Conservation (phyloP, 2,888 invertebrate genomes). For the Timema cristinae region DNA sequence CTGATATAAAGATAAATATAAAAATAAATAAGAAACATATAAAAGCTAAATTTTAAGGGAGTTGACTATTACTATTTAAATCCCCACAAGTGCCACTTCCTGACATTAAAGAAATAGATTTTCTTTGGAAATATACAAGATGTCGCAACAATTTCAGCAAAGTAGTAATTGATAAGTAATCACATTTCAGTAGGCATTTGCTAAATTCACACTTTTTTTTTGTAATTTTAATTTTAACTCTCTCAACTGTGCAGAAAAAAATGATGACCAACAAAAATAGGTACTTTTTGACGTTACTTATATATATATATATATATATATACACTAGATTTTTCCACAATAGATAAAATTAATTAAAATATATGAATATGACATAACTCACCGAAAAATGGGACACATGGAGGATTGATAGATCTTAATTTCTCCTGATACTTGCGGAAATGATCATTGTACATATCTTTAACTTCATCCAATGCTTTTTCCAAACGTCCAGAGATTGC, state of each 20-base stretch:
- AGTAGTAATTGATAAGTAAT: no score
- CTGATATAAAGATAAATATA: no score
- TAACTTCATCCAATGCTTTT: conserved; percentile 81
- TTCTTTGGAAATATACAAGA: no score
- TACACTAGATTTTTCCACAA: background rate
- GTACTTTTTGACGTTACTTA: background rate
- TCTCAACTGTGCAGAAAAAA: background rate
- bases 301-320: no score
- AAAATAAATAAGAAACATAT: no score
- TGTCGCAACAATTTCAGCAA: no score
- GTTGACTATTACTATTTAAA: background rate
- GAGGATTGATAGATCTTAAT: conserved; percentile 94
- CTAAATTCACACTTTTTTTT: no score
- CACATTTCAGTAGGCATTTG: no score
- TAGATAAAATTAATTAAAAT: conserved; percentile 5
- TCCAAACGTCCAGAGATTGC: conserved; percentile 68
- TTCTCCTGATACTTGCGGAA: conserved; percentile 90
- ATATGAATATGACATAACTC: conserved; percentile 33
- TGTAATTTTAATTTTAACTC: background rate
- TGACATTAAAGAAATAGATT: no score
- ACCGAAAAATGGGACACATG: conserved; percentile 97
- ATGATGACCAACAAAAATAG: background rate
- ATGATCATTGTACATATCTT: conserved; percentile 84
- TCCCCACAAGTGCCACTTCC: no score
- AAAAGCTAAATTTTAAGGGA: conserved; percentile 1